Percentiles rank a stretch among this genome's conserved stretches.
Conservation (phyloP, 2,888 invertebrate species). For the Lottia scabra region DNA sequence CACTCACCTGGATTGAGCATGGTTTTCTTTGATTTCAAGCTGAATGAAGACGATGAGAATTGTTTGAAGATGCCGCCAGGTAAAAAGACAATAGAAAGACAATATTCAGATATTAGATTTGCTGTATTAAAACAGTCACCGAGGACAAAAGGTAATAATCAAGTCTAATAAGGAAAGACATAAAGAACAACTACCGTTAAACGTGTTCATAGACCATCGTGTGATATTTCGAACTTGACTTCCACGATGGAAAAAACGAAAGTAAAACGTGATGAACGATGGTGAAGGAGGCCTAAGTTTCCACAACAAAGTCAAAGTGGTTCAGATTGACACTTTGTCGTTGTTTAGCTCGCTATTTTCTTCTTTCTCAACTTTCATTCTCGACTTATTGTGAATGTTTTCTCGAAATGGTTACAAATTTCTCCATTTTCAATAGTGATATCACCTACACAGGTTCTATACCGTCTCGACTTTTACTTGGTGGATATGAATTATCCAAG, state of each 20-base stretch:
- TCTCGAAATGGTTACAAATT: not conserved
- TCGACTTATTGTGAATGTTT: not conserved
- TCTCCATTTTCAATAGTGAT: not conserved
- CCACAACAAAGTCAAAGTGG: conserved; percentile 1
- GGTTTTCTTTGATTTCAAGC: too few species aligned
- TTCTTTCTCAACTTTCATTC: not conserved
- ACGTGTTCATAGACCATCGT: not conserved
- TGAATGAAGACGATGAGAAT: too few species aligned
- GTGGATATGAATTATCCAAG: too few species aligned
- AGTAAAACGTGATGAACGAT: not conserved
- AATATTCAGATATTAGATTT: too few species aligned
- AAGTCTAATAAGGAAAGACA: not conserved
- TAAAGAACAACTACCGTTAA: not conserved
- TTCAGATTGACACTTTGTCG: not conserved
- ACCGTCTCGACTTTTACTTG: too few species aligned
- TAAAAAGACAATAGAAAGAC: too few species aligned
- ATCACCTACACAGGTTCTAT: too few species aligned
- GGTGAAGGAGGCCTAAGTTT: not conserved
- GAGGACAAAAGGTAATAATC: not conserved
- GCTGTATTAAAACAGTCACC: conserved; percentile 1
- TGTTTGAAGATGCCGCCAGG: too few species aligned
- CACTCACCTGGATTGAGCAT: too few species aligned
- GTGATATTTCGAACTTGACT: conserved; percentile 5
- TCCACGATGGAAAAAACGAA: not conserved
- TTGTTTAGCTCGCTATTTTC: not conserved